Evolutionary conservation across 1,140 invertebrate genomes (phyloP).

Genomic region (Globodera ellingtonae): DNA sequence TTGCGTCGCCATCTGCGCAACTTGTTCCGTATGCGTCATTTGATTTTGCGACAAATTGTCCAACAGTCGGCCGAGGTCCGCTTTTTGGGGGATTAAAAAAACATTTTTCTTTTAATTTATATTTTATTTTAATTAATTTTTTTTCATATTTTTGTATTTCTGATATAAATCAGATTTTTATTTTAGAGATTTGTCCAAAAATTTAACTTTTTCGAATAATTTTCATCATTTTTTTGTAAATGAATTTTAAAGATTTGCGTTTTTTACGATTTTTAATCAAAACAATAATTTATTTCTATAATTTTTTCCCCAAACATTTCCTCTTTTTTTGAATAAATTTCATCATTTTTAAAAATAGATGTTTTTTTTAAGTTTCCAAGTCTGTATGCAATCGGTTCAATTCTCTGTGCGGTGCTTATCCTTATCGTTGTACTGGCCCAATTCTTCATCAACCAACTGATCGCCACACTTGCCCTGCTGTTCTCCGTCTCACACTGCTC

Average conservation of each 20-base stretch:
- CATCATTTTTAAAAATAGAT: too few species aligned
- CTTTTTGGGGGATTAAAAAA: not conserved
- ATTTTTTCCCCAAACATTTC: not conserved
- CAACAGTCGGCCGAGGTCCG: constrained; percentile 12
- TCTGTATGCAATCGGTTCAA: constrained; percentile 22
- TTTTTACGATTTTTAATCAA: too few species aligned
- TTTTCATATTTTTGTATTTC: too few species aligned
- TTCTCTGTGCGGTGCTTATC: constrained; percentile 24
- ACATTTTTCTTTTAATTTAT: too few species aligned
- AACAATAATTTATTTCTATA: not conserved
- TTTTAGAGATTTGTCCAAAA: too few species aligned
- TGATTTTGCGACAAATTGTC: constrained; percentile 5
- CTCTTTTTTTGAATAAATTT: too few species aligned
- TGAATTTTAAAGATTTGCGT: too few species aligned
- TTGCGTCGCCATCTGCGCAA: constrained; percentile 12
- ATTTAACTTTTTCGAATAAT: too few species aligned
- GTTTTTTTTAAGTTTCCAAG: constrained; percentile 40
- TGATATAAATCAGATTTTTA: too few species aligned
- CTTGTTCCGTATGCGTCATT: constrained; percentile 12
- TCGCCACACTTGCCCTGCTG: constrained; percentile 30
- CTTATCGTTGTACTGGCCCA: constrained; percentile 26
- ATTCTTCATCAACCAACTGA: constrained; percentile 32
- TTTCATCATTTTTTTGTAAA: too few species aligned
- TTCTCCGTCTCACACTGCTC: constrained; percentile 34
- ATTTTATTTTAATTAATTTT: too few species aligned